These are phyloP conservation scores for Protosalanx chinensis DNA, from an alignment of 2,797 vertebrate species.

Conservation along the genomic window DNA sequence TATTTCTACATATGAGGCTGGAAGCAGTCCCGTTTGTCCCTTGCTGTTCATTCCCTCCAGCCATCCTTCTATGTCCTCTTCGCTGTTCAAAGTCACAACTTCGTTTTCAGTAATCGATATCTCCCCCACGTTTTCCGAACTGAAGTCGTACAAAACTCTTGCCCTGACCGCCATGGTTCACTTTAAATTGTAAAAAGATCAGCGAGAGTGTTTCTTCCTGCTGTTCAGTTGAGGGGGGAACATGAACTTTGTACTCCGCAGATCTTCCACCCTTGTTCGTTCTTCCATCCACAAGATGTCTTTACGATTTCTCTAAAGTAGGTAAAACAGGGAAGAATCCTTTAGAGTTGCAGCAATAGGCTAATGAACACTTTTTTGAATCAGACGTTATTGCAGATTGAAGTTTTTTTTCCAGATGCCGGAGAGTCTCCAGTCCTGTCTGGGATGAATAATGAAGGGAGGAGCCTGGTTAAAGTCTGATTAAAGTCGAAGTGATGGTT, in stretches of 20 bases:
- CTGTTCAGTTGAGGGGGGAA: not conserved
- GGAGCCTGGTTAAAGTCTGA: conserved; percentile 49
- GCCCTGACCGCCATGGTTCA: conserved; percentile 83
- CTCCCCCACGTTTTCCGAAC: conserved; percentile 89
- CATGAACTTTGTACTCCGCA: conserved; percentile 42
- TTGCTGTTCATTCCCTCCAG: conserved; percentile 89
- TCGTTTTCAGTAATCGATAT: conserved; percentile 89
- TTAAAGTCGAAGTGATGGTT: no score
- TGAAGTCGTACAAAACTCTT: conserved; percentile 89
- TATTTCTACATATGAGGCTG: conserved; percentile 93
- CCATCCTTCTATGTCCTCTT: conserved; percentile 94
- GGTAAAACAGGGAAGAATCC: conserved; percentile 15
- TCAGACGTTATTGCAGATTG: conserved; percentile 9
- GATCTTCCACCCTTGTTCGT: conserved; percentile 45
- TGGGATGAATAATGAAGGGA: conserved; percentile 62
- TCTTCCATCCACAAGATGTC: conserved; percentile 36
- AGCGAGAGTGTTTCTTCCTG: not conserved
- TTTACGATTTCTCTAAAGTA: conserved; percentile 42
- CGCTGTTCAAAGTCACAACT: conserved; percentile 85
- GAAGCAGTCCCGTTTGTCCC: conserved; percentile 89
- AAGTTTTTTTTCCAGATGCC: conserved; percentile 53
- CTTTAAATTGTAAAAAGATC: conserved; percentile 20
- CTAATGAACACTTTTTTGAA: conserved; percentile 5
- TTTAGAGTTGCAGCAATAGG: not conserved
- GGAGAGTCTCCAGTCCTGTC: conserved; percentile 46